These are phyloP conservation scores for Synanthedon myopaeformis DNA, from an alignment of 2,888 invertebrate species.

Conservation along the genomic window DNA sequence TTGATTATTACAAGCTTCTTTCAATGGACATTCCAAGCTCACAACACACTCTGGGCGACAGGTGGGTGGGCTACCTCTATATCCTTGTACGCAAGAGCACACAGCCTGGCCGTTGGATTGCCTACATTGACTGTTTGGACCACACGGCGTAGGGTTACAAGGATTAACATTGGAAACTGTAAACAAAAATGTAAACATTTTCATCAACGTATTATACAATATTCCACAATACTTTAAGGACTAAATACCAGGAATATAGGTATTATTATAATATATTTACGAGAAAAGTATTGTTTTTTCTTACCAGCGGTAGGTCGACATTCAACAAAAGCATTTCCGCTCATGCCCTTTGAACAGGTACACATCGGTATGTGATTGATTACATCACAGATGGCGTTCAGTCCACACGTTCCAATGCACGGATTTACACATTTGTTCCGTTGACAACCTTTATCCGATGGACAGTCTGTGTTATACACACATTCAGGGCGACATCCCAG, in stretches of 20 bases:
- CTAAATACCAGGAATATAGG: too few species aligned
- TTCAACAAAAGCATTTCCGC: constrained; percentile 76
- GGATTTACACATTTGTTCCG: constrained; percentile 79
- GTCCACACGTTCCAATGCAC: constrained; percentile 78
- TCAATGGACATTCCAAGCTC: constrained; percentile 78
- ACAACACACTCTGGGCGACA: constrained; percentile 83
- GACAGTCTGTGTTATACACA: constrained; percentile 76
- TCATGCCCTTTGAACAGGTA: constrained; percentile 74
- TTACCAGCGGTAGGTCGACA: constrained; percentile 69
- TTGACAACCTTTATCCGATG: constrained; percentile 73
- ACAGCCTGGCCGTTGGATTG: constrained; percentile 76
- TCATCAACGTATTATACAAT: too few species aligned
- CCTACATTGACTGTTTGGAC: constrained; percentile 80
- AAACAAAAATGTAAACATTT: constrained; percentile 12
- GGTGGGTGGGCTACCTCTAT: constrained; percentile 80
- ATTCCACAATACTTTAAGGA: too few species aligned
- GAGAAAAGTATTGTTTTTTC: neutral
- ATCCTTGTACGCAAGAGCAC: constrained; percentile 80
- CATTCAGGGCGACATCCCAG: constrained; percentile 79
- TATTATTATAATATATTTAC: neutral
- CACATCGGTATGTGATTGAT: constrained; percentile 80
- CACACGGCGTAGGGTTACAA: constrained; percentile 84
- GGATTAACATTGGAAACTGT: constrained; percentile 63
- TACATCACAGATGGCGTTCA: constrained; percentile 77
- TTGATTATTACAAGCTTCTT: constrained; percentile 78